Conservation (phyloP, 2,888 invertebrate genomes). For the Pseudoips prasinana region DNA sequence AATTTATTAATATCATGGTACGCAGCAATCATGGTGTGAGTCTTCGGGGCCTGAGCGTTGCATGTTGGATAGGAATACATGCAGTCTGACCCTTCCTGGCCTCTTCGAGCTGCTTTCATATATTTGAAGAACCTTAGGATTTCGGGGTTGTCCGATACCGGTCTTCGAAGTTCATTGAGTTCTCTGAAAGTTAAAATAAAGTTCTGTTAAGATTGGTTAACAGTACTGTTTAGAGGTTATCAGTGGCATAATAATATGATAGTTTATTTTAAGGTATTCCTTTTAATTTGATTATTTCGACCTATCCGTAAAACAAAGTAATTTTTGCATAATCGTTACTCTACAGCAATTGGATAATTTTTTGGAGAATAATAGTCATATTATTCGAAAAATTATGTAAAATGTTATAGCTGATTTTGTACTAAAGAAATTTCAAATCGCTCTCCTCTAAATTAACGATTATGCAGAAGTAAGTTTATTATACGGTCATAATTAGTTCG, state of each 20-base stretch:
- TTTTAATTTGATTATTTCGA: too few relatives aligned
- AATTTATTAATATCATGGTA: conserved; percentile 94
- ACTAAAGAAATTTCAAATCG: too few relatives aligned
- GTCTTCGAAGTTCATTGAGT: conserved; percentile 91
- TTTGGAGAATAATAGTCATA: too few relatives aligned
- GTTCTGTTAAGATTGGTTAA: too few relatives aligned
- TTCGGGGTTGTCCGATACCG: conserved; percentile 92
- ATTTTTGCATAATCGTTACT: too few relatives aligned
- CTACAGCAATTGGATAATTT: too few relatives aligned
- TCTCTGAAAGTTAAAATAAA: conserved; percentile 81
- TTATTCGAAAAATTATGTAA: too few relatives aligned
- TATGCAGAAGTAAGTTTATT: too few relatives aligned
- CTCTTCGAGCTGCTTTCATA: conserved; percentile 93
- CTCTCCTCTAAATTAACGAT: too few relatives aligned
- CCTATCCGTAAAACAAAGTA: too few relatives aligned
- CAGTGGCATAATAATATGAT: neutral
- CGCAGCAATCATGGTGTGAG: conserved; percentile 92
- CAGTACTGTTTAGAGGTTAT: neutral
- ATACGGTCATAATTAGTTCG: too few relatives aligned
- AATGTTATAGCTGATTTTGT: too few relatives aligned
- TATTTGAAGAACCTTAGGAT: conserved; percentile 94
- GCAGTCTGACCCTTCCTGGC: conserved; percentile 91
- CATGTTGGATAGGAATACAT: conserved; percentile 85
- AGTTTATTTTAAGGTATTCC: neutral
- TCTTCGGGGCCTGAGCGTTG: conserved; percentile 82